phyloP scores from a whole-genome alignment of 2,113 vertebrate species.

The Talpa occidentalis region DNA sequence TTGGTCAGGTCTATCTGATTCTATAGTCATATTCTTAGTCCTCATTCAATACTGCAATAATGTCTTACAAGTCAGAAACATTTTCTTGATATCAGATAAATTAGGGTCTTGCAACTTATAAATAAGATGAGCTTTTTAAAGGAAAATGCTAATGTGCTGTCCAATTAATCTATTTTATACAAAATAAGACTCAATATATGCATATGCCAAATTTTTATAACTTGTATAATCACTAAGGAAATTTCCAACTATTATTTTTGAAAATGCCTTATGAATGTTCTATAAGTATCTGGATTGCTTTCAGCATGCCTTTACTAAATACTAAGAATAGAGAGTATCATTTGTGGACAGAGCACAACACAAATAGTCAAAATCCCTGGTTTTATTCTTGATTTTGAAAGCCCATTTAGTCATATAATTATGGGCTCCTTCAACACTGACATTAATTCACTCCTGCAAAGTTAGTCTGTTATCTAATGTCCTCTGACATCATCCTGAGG shows the following conservation, averaged over 20 bases:
- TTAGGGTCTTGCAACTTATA: background rate
- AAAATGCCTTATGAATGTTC: background rate
- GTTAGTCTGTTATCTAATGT: constrained; percentile 55
- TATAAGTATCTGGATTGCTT: constrained; percentile 31
- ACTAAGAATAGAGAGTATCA: constrained; percentile 39
- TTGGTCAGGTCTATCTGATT: background rate
- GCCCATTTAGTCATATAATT: constrained; percentile 58
- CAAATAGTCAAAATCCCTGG: constrained; percentile 51
- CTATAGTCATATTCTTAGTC: background rate
- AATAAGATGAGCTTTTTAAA: background rate
- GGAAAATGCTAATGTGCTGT: background rate
- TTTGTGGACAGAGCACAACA: constrained; percentile 50
- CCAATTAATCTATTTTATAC: background rate
- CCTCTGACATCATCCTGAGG: constrained; percentile 59
- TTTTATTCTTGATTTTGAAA: constrained; percentile 70
- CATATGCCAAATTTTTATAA: background rate
- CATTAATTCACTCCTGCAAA: constrained; percentile 59
- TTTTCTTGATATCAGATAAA: background rate
- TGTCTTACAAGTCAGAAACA: background rate
- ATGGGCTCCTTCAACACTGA: constrained; percentile 70
- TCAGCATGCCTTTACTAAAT: constrained; percentile 58
- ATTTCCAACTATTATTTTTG: background rate
- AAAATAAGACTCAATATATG: background rate
- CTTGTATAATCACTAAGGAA: background rate
- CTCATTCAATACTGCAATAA: background rate